Conservation (phyloP, 2,888 invertebrate genomes). For the Sericinus montela region DNA sequence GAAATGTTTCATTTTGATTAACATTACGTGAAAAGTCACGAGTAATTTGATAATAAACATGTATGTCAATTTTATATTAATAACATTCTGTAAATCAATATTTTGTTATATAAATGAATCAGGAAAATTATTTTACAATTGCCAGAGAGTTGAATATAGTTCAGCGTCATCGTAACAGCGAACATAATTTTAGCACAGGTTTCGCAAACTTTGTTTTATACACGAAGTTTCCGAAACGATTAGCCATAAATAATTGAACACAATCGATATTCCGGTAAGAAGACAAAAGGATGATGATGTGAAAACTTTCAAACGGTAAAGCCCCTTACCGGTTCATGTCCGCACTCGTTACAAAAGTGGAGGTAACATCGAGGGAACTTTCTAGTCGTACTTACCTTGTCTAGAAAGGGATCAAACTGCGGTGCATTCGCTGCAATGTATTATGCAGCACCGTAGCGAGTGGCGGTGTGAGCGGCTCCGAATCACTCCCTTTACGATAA, state of each 20-base stretch:
- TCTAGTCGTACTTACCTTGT: conserved; percentile 73
- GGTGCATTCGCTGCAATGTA: conserved; percentile 76
- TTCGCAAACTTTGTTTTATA: conserved; percentile 16
- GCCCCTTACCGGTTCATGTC: conserved; percentile 63
- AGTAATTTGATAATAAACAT: too few species aligned
- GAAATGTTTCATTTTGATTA: too few species aligned
- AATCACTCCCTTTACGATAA: conserved; percentile 56
- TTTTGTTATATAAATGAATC: too few species aligned
- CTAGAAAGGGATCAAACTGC: conserved; percentile 76
- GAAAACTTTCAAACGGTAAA: conserved; percentile 68
- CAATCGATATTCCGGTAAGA: conserved; percentile 62
- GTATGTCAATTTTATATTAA: too few species aligned
- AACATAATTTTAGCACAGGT: conserved; percentile 9
- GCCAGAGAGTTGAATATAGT: not conserved
- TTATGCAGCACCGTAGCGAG: conserved; percentile 69
- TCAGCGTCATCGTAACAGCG: conserved; percentile 1
- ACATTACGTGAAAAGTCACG: too few species aligned
- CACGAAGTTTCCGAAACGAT: conserved; percentile 52
- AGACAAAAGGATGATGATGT: conserved; percentile 68
- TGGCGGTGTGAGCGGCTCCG: conserved; percentile 67
- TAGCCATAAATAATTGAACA: conserved; percentile 69
- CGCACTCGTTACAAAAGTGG: conserved; percentile 61
- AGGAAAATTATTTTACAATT: too few species aligned
- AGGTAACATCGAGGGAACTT: conserved; percentile 69
- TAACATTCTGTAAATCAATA: too few species aligned